Evolutionary conservation across 2,888 invertebrate genomes (phyloP).

Genomic region (Ectobius pallidus): DNA sequence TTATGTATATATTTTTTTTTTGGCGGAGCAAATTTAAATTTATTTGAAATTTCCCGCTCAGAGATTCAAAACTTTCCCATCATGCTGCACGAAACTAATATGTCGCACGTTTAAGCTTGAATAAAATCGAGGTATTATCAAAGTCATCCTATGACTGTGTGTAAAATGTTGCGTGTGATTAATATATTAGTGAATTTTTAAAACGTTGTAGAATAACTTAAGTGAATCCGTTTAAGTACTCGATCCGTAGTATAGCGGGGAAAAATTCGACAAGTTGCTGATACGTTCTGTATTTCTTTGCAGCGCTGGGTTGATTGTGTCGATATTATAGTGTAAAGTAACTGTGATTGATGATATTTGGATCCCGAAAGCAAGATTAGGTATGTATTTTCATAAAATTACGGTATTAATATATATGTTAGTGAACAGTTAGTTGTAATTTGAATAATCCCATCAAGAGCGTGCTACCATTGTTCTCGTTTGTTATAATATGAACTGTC

Average conservation of each 20-base stretch:
- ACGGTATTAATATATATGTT: not conserved
- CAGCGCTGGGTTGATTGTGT: not conserved
- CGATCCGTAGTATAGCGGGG: not conserved
- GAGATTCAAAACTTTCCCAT: not conserved
- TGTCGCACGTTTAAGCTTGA: conserved; percentile 35
- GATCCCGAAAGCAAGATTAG: conserved; percentile 12
- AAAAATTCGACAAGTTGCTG: not conserved
- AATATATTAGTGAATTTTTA: not conserved
- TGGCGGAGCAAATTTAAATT: too few relatives aligned
- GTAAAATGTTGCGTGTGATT: not conserved
- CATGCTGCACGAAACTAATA: conserved; percentile 23
- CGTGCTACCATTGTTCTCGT: conserved; percentile 21
- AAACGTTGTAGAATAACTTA: not conserved
- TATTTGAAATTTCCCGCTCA: conserved; percentile 19
- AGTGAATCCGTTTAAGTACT: not conserved
- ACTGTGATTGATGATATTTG: conserved; percentile 26
- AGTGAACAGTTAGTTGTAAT: not conserved
- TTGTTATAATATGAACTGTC: conserved; percentile 26
- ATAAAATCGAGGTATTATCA: conserved; percentile 13
- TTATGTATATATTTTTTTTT: too few relatives aligned
- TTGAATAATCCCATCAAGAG: conserved; percentile 3
- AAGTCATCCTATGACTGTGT: conserved; percentile 7
- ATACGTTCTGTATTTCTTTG: conserved; percentile 16
- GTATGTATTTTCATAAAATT: not conserved
- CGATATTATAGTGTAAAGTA: not conserved